Evolutionary conservation across 2,888 invertebrate genomes (phyloP).

Genomic region (Lissocephala sabroskyi): DNA sequence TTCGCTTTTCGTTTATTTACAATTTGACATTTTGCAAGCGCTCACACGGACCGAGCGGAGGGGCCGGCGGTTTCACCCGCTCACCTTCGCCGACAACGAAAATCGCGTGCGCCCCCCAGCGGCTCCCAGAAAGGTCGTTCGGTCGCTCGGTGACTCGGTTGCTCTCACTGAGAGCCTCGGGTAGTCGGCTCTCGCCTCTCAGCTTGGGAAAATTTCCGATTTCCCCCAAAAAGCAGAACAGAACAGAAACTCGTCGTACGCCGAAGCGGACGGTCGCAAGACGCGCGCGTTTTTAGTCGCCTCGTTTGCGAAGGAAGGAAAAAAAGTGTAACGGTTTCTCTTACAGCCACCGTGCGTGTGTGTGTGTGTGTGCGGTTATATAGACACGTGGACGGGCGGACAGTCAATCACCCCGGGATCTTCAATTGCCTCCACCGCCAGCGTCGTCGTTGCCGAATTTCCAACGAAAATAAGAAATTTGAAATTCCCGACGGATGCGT

Average conservation of each 20-base stretch:
- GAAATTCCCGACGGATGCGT: too few species aligned
- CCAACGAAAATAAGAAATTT: too few species aligned
- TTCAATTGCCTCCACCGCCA: too few species aligned
- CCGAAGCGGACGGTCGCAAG: conserved; percentile 48
- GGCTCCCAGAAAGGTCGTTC: conserved; percentile 34
- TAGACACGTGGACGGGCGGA: too few species aligned
- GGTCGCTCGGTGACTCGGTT: conserved; percentile 18
- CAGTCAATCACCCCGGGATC: too few species aligned
- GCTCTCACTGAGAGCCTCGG: conserved; percentile 4
- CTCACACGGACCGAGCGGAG: conserved; percentile 16
- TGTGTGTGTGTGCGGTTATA: conserved; percentile 16
- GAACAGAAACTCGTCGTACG: conserved; percentile 51
- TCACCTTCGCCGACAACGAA: conserved; percentile 41
- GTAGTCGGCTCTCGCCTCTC: conserved; percentile 7
- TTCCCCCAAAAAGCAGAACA: conserved; percentile 29
- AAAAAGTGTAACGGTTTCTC: too few species aligned
- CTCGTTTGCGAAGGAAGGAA: too few species aligned
- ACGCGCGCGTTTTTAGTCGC: background rate
- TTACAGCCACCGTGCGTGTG: background rate
- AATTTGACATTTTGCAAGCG: conserved; percentile 58
- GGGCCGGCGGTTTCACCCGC: conserved; percentile 20
- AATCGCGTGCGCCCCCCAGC: conserved; percentile 2
- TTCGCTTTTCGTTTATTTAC: conserved; percentile 57
- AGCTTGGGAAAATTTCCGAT: conserved; percentile 46
- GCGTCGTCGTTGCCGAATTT: too few species aligned